These are phyloP conservation scores for Synanthedon formicaeformis DNA, from an alignment of 2,888 invertebrate genomes.

Conservation along the genomic window DNA sequence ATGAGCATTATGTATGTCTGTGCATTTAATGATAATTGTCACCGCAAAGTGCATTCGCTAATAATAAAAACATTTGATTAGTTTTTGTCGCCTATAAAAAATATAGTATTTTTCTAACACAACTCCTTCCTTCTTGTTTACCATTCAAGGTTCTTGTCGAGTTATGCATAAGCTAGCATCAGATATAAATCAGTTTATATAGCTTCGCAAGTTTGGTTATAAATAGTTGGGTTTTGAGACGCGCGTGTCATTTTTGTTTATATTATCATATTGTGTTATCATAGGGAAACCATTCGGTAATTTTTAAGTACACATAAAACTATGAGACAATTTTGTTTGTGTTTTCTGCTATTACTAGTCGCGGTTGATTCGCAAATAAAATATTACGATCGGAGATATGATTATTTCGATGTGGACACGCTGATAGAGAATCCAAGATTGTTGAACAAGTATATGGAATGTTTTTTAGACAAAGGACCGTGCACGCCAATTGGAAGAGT, in stretches of 20 bases:
- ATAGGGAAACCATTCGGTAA: neutral
- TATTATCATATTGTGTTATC: conserved; percentile 13
- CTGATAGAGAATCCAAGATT: conserved; percentile 75
- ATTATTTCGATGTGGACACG: conserved; percentile 76
- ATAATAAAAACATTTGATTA: neutral
- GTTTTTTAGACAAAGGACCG: conserved; percentile 51
- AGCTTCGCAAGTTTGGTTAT: conserved; percentile 24
- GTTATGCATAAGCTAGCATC: too few relatives aligned
- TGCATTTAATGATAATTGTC: neutral
- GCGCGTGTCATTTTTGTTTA: conserved; percentile 17
- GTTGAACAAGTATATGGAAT: conserved; percentile 76
- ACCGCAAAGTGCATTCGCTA: neutral
- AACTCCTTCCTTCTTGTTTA: neutral
- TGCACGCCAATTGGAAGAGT: conserved; percentile 45
- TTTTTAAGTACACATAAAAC: neutral
- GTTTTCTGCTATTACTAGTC: conserved; percentile 11
- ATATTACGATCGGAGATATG: conserved; percentile 59
- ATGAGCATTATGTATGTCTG: too few relatives aligned
- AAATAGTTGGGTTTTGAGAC: conserved; percentile 28
- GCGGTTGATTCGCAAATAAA: conserved; percentile 17
- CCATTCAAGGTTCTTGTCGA: neutral
- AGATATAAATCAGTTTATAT: conserved; percentile 10
- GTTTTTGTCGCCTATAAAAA: neutral
- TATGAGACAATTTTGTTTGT: neutral
- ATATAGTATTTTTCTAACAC: neutral